These are phyloP conservation scores for Echinometra lucunter DNA, from an alignment of 53 echinoderm and acorn worm genomes.

Conservation along the genomic window DNA sequence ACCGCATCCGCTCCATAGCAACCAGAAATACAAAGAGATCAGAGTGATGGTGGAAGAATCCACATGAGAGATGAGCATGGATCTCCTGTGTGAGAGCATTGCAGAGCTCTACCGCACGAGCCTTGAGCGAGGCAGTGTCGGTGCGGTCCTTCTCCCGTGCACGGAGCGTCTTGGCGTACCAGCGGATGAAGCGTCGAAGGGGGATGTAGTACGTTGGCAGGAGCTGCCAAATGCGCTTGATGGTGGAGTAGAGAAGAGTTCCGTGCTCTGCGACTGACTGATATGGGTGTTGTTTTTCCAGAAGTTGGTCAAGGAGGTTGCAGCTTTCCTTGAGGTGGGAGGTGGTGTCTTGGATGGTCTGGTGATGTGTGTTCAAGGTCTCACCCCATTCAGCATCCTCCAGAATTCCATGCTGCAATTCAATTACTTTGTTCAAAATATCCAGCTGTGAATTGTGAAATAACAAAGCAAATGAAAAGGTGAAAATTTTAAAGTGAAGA, in stretches of 20 bases:
- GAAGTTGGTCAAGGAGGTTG: slow-evolving; percentile 78
- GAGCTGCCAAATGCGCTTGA: slow-evolving; percentile 72
- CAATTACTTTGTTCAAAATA: slow-evolving; percentile 77
- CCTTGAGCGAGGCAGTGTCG: slow-evolving; percentile 82
- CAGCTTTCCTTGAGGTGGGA: slow-evolving; percentile 83
- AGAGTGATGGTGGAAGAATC: slow-evolving; percentile 79
- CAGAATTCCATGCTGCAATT: slow-evolving; percentile 83
- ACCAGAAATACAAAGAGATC: slow-evolving; percentile 88
- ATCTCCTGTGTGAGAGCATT: slow-evolving; percentile 79
- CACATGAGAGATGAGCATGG: slow-evolving; percentile 71
- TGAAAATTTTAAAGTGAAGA: background rate
- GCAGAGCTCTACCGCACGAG: slow-evolving; percentile 87
- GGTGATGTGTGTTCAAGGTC: slow-evolving; percentile 76
- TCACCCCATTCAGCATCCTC: slow-evolving; percentile 84
- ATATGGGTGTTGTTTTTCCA: slow-evolving; percentile 76
- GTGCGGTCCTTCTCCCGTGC: slow-evolving; percentile 84
- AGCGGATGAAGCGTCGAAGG: slow-evolving; percentile 67
- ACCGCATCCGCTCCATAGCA: slow-evolving; percentile 85
- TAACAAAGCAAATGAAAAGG: too few relatives aligned
- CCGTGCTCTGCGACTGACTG: slow-evolving; percentile 87
- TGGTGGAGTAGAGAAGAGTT: slow-evolving; percentile 82
- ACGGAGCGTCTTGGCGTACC: slow-evolving; percentile 75
- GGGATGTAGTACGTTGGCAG: slow-evolving; percentile 89
- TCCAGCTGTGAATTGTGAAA: too few relatives aligned
- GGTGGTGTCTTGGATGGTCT: slow-evolving; percentile 75